Percentiles rank a stretch among this genome's conserved stretches.
These are phyloP conservation scores for Tigriopus californicus DNA, from an alignment of 2,888 invertebrate genomes.

Conservation along the genomic window DNA sequence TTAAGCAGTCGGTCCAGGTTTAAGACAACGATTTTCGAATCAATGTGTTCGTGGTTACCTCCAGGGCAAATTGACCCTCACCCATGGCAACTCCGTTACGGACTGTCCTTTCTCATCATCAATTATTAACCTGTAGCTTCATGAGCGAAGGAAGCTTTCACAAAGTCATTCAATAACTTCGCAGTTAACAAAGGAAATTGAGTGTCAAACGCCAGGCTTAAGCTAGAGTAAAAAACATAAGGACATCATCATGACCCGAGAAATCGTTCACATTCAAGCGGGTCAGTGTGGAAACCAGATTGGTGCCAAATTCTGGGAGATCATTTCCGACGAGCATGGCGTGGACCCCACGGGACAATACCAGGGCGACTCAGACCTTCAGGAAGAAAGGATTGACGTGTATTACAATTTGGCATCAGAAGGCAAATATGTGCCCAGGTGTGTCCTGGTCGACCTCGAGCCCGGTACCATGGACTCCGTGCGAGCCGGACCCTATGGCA, in stretches of 20 bases:
- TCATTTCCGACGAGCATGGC: slow-evolving; percentile 54
- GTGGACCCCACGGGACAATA: slow-evolving; percentile 29
- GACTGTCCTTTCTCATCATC: no score
- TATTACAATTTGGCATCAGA: slow-evolving; percentile 65
- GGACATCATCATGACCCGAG: slow-evolving; percentile 50
- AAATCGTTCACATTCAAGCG: slow-evolving; percentile 86
- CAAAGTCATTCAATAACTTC: no score
- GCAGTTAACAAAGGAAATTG: no score
- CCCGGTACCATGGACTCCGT: slow-evolving; percentile 82
- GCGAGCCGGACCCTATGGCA: slow-evolving; percentile 60
- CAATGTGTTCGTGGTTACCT: no score
- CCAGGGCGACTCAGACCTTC: slow-evolving; percentile 42
- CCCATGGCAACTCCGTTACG: no score
- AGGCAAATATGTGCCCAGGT: slow-evolving; percentile 66
- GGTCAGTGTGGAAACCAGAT: slow-evolving; percentile 94
- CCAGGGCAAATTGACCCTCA: no score
- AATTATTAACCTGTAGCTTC: no score
- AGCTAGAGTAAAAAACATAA: slow-evolving; percentile 28
- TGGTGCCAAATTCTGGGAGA: slow-evolving; percentile 87
- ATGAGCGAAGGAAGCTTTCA: no score
- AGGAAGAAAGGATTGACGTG: slow-evolving; percentile 70
- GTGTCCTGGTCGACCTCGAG: slow-evolving; percentile 66
- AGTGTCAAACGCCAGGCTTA: slow-evolving; percentile 21
- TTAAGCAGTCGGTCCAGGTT: no score
- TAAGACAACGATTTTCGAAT: no score